These are phyloP conservation scores for Girardinichthys multiradiatus DNA, from an alignment of 2,113 vertebrate genomes.

Conservation along the genomic window DNA sequence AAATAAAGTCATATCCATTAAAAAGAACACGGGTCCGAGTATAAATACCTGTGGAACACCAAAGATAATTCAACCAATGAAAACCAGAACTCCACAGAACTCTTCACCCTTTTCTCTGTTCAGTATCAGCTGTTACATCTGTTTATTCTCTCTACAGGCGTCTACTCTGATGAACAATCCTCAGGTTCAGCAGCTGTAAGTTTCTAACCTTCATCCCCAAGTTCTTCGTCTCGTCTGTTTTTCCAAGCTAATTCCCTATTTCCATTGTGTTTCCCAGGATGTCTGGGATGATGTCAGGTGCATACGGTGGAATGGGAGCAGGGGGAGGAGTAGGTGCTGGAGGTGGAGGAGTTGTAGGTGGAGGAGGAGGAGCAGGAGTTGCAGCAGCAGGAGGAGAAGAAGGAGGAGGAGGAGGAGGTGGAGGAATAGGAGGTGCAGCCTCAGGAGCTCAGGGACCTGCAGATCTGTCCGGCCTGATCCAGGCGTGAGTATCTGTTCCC, in stretches of 20 bases:
- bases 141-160: conserved; percentile 77
- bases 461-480: conserved; percentile 93
- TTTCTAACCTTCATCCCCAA: conserved; percentile 32
- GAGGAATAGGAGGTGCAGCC: conserved; percentile 43
- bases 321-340: background rate
- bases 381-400: background rate
- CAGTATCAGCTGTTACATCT: background rate
- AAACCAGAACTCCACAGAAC: too few relatives aligned
- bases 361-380: conserved; percentile 9
- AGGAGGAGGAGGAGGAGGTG: background rate
- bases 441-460: conserved; percentile 73
- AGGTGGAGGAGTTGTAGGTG: conserved; percentile 17
- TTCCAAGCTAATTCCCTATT: background rate
- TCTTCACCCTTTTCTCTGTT: too few relatives aligned
- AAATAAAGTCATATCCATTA: too few relatives aligned
- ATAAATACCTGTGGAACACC: too few relatives aligned
- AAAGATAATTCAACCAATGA: too few relatives aligned
- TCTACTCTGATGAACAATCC: conserved; percentile 95
- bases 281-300: conserved; percentile 95
- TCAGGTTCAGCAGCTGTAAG: conserved; percentile 96
- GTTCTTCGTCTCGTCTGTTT: background rate
- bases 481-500: conserved; percentile 86
- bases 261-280: conserved; percentile 77
- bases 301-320: conserved; percentile 79
- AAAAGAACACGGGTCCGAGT: too few relatives aligned